These are phyloP conservation scores for Cheilosia grossa DNA, from an alignment of 2,888 invertebrate genomes.

Conservation along the genomic window DNA sequence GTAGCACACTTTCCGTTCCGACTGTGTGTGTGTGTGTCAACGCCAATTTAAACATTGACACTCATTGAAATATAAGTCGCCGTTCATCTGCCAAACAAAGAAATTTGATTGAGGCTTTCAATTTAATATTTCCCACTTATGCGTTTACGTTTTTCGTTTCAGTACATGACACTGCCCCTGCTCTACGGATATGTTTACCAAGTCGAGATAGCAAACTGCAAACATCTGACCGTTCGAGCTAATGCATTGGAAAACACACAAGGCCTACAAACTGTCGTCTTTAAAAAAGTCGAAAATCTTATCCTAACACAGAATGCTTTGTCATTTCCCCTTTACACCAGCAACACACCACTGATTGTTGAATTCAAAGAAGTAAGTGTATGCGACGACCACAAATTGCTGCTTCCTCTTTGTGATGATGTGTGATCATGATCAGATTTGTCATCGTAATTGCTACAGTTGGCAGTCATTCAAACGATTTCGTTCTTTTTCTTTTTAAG, in stretches of 20 bases:
- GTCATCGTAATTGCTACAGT: conserved; percentile 27
- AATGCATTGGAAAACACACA: conserved; percentile 86
- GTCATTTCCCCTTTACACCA: conserved; percentile 85
- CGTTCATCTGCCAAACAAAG: conserved; percentile 2
- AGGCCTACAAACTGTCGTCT: conserved; percentile 86
- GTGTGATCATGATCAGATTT: conserved; percentile 32
- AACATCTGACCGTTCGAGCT: conserved; percentile 85
- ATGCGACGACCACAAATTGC: conserved; percentile 25
- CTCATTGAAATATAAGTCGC: conserved; percentile 3
- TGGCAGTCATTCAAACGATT: background rate
- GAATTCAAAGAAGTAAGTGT: conserved; percentile 81
- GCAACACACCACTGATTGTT: conserved; percentile 80
- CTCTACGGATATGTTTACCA: conserved; percentile 82
- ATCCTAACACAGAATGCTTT: conserved; percentile 86
- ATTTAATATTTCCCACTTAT: conserved; percentile 23
- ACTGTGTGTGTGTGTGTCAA: background rate
- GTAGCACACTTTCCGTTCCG: background rate
- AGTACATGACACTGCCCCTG: conserved; percentile 86
- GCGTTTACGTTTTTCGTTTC: conserved; percentile 52
- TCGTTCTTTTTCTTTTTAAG: conserved; percentile 56
- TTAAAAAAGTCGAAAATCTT: conserved; percentile 87
- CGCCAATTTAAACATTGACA: conserved; percentile 13
- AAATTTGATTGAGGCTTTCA: conserved; percentile 22
- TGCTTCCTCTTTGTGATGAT: conserved; percentile 32
- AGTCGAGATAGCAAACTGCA: conserved; percentile 88